A percentile compares a stretch with the other conserved stretches of the same genome.
These are phyloP conservation scores for Drosophila novamexicana DNA, from an alignment of 1,140 invertebrate genomes.

Conservation along the genomic window DNA sequence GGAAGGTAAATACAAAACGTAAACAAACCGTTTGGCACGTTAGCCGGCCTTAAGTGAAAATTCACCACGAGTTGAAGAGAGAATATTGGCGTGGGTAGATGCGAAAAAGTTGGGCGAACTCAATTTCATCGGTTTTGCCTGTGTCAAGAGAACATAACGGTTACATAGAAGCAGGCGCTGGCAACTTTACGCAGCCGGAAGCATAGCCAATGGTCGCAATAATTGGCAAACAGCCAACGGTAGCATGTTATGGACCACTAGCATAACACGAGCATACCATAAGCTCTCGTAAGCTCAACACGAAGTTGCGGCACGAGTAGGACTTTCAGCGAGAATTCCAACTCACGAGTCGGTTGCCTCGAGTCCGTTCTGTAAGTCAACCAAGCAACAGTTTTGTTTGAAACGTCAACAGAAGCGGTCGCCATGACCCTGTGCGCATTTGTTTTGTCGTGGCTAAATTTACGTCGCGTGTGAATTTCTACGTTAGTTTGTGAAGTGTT, in stretches of 20 bases:
- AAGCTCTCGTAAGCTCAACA: neutral
- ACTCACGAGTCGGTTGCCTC: slow-evolving; percentile 3
- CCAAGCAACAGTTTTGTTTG: slow-evolving; percentile 77
- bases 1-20: slow-evolving; percentile 74
- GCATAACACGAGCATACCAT: slow-evolving; percentile 1
- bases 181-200: slow-evolving; percentile 55
- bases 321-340: neutral
- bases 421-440: slow-evolving; percentile 30
- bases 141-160: neutral
- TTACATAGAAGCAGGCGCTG: slow-evolving; percentile 58
- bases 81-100: neutral
- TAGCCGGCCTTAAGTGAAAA: slow-evolving; percentile 24
- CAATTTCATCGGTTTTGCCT: slow-evolving; percentile 13
- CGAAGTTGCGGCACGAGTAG: slow-evolving; percentile 6
- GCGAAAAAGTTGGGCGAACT: neutral
- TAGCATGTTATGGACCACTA: slow-evolving; percentile 35
- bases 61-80: slow-evolving; percentile 48
- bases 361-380: slow-evolving; percentile 25
- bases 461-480: slow-evolving; percentile 47
- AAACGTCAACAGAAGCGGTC: slow-evolving; percentile 77
- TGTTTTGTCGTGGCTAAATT: slow-evolving; percentile 7
- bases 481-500: slow-evolving; percentile 26
- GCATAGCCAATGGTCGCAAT: slow-evolving; percentile 16
- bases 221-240: slow-evolving; percentile 71
- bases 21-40: slow-evolving; percentile 51